These are phyloP conservation scores for Syngnathus scovelli DNA, from an alignment of 2,113 vertebrate species.

Conservation along the genomic window DNA sequence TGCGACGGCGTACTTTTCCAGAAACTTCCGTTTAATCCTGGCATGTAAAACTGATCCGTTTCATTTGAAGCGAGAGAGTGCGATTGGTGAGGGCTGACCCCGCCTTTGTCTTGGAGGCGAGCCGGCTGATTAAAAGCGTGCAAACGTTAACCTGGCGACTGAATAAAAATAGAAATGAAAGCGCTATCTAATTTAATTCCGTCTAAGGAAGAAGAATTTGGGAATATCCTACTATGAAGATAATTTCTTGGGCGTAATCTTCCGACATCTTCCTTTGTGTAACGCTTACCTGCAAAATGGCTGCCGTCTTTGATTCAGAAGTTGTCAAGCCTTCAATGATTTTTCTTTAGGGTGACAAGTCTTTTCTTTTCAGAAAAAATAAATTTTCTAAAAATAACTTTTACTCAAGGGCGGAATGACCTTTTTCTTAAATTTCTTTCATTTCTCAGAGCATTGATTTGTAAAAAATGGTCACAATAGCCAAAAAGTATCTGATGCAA, in stretches of 20 bases:
- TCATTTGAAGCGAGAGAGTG: constrained; percentile 60
- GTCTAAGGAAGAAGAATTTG: constrained; percentile 64
- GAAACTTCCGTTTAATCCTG: constrained; percentile 46
- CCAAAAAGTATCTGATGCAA: no score
- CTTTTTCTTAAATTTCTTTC: no score
- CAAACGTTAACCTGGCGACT: constrained; percentile 62
- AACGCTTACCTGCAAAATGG: constrained; percentile 60
- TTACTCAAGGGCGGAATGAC: no score
- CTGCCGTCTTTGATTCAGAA: constrained; percentile 39
- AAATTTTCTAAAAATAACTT: no score
- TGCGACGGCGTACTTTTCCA: constrained; percentile 39
- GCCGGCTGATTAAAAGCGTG: constrained; percentile 59
- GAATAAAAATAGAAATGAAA: constrained; percentile 72
- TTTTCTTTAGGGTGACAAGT: no score
- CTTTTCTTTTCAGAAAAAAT: no score
- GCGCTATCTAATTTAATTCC: constrained; percentile 69
- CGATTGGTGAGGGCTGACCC: constrained; percentile 60
- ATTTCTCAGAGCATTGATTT: no score
- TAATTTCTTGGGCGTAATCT: constrained; percentile 73
- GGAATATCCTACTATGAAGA: constrained; percentile 71
- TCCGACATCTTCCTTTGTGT: constrained; percentile 65
- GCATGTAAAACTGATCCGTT: constrained; percentile 49
- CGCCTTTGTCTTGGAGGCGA: constrained; percentile 57
- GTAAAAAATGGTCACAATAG: background rate
- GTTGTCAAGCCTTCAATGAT: no score